phyloP scores from a whole-genome alignment of 2,888 invertebrate species.

The Anthrax anthrax region DNA sequence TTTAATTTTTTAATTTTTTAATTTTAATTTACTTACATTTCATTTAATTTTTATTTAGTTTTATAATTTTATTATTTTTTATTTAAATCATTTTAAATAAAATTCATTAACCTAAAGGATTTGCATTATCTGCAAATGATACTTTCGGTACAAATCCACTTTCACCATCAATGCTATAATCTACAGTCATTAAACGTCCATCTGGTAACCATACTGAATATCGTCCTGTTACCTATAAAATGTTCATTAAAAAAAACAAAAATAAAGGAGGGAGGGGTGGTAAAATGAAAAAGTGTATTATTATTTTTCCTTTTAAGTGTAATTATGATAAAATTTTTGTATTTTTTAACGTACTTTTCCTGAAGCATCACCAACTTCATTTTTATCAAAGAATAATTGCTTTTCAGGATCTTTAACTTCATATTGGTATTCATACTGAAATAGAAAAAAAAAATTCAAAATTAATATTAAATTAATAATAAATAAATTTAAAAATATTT shows the following conservation, averaged over 20 bases:
- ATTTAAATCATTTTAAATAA: no score
- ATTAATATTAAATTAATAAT: no score
- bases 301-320: not conserved
- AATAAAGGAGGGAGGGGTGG: no score
- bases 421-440: conserved; percentile 58
- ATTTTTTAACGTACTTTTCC: conserved; percentile 36
- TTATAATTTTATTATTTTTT: no score
- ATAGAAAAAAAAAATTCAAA: conserved; percentile 7
- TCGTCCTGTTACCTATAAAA: conserved; percentile 44
- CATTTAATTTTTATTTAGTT: no score
- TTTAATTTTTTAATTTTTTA: no score
- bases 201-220: conserved; percentile 55
- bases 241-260: conserved; percentile 1
- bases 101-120: conserved; percentile 2
- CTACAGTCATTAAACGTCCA: conserved; percentile 57
- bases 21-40: no score
- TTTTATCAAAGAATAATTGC: conserved; percentile 51
- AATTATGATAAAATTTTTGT: not conserved
- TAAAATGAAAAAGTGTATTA: no score
- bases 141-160: conserved; percentile 59
- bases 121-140: conserved; percentile 36
- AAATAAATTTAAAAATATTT: no score
- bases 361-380: conserved; percentile 47
- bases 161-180: conserved; percentile 54
- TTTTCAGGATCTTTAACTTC: conserved; percentile 58